Base-by-base conservation (phyloP, 2,797 vertebrate genomes). In the Momotus momota region DNA sequence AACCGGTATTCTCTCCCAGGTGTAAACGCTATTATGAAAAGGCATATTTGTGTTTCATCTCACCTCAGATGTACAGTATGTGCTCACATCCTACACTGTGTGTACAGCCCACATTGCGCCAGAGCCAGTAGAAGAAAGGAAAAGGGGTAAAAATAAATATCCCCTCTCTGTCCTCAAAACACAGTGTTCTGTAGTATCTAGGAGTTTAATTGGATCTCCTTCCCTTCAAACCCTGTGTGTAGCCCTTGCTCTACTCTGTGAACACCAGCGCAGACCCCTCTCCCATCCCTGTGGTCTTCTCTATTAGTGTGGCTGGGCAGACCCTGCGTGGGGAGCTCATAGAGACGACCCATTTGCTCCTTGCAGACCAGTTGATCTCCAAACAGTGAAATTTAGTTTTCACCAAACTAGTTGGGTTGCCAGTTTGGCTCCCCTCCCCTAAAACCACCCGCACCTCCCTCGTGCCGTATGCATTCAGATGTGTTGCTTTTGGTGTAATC, bases 1-100 rank as follows among this genome's bases (percentile, higher is more conserved):
- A 98, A 98, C 98, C 93, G 3, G 97, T 97, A 97, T 96, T 96
- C 94, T 97, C 97, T 97, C 97, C 98, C 98, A 98, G 98, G 98
- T 98, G 98, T 98, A 97, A 98, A 97, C 97, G 97, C 93, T 97
- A 97, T 98, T 98, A 98, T 97, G 97, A 98, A 98, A 98, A 98
- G 97, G 91, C 97, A 95, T 98, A 97, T 97, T 97, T 98, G 97
- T 97, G 89, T 97, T 97, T 97, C 96, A 97, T 98, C 97, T 98
- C 97, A 96, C 98, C 98, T 98, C 95, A 96, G 91, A 97, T 85
- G 97, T 95, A 97, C 93, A 95, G 95, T 97, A 98, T 98, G 98
- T 97, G 91, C 96, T 96, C 89, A 92, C 94, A 90, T 96, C 94
- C 96, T 83, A 92, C 95, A 52, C 92, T 41, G 26, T 70, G 80